Base-by-base conservation (phyloP, 2,797 vertebrate species). In the Micropoecilia bifurca region DNA sequence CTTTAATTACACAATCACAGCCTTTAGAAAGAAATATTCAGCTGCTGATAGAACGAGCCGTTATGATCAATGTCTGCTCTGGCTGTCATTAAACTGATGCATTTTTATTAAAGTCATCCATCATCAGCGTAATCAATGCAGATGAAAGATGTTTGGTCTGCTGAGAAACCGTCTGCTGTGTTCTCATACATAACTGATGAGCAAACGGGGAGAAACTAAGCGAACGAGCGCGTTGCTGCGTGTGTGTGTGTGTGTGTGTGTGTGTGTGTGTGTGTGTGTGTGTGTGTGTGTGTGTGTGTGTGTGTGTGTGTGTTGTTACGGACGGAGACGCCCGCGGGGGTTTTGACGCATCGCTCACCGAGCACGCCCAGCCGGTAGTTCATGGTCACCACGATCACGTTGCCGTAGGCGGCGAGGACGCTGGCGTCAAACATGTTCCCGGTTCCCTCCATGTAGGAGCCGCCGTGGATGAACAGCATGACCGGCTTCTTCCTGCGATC, bases 351-450 rank as follows among this genome's bases (percentile, higher is more conserved):
- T 47, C 45, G 95, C 97, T 98, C 93, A 99, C 98, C 98, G 69
- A 99, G 92, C 72, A 99, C 95, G 0, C 98, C 98, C 41, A 99
- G 96, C 25, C 98, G 96, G 93, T 99, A 99, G 95, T 99, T 99
- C 88, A 99, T 94, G 83, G 98, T 99, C 83, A 99, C 92, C 81
- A 99, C 98, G 39, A 99, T 99, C 86, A 99, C 98, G 50, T 98
- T 98, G 80, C 98, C 98, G 3, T 99, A 98, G 80, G 97, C 98
- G 1, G 97, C 97, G 0, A 99, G 95, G 83, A 99, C 96, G 85
- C 98, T 99, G 71, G 97, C 98, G 13, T 99, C 98, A 0, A 99
- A 97, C 97, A 99, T 97, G 88, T 99, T 99, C 5, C 97, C 98
- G 0, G 98, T 97, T 3, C 98, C 98, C 73, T 99, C 98, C 98